Evolutionary conservation across 2,797 vertebrate species (phyloP), one percentile per base, ranked within the genome.

Genomic region (Spizella passerina): DNA sequence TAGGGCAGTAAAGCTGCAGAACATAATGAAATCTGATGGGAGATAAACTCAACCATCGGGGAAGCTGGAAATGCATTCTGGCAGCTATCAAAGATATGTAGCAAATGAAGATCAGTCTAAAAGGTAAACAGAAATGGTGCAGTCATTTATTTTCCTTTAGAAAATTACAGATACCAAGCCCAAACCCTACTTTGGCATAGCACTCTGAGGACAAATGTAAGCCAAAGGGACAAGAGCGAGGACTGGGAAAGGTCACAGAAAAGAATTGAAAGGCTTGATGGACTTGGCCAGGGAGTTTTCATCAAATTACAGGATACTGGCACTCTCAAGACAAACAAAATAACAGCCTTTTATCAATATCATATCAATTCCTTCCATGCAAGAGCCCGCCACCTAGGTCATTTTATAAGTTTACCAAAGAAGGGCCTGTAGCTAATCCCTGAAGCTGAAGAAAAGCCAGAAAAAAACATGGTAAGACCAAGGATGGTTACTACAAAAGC

Each of bases 11-110:
- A 91, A 90, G 43, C 44, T 80, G 53, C 56, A 65, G 55, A 90
- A 80, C 16, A 52, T 94, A 91, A 96, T 91, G 53, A 96, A 82
- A 94, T 92, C 79, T 94, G 90, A 95, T 88, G 55, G 88, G 72
- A 96, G 73, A 93, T 46, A 85, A 90, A 91, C 34, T 80, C 79
- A 91, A 6, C 68, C 59, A 60, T 76, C 7, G 0, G 90, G 41
- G 49, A 92, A 90, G 75, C 38, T 90, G 57, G 64, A 91, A 96
- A 94, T 77, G 56, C 70, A 75, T 82, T 84, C 86, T 83, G 89
- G 82, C 92, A 93, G 76, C 88, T 89, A 95, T 78, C 89, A 94
- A 79, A 94, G 90, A 85, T 61, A 65, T 1, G 38, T 13, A 91
- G 50, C 79, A 93, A 91, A 86, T 55, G 52, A 91, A 84, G 57